Evolutionary conservation across 2,113 vertebrate species (phyloP).

Genomic region (Rhagologus leucostigma): DNA sequence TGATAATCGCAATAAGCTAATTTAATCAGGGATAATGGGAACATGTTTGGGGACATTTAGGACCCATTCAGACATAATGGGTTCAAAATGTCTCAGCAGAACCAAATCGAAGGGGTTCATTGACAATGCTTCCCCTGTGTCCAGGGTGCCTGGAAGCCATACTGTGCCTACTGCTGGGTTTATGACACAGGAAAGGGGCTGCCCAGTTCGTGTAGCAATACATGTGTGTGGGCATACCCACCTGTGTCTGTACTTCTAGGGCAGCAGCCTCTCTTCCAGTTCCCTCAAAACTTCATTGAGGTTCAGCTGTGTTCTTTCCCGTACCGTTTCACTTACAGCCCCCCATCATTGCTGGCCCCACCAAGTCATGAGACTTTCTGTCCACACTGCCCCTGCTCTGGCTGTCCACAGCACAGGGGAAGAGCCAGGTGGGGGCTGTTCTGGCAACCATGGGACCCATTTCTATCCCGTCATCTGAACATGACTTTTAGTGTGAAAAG

Average conservation of each 20-base stretch:
- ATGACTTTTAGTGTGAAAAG: background rate
- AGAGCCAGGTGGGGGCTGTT: background rate
- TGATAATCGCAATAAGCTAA: conserved; percentile 27
- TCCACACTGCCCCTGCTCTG: background rate
- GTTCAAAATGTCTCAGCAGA: conserved; percentile 4
- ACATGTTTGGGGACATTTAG: background rate
- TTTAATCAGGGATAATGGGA: conserved; percentile 36
- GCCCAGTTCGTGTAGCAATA: background rate
- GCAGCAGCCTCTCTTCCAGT: background rate
- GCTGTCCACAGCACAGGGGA: background rate
- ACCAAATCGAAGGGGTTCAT: background rate
- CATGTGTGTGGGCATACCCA: background rate
- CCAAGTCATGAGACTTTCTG: background rate
- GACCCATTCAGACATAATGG: background rate
- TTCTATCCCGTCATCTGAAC: background rate
- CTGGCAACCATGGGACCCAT: background rate
- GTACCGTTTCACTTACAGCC: background rate
- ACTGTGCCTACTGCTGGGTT: background rate
- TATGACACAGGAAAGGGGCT: background rate
- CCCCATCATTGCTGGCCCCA: background rate
- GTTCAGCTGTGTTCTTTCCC: background rate
- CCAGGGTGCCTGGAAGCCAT: background rate
- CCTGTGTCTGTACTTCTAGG: background rate
- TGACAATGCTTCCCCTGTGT: background rate
- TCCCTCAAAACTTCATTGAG: background rate